These are phyloP conservation scores for Camponotus pennsylvanicus DNA, from an alignment of 1,140 invertebrate species.

Conservation along the genomic window DNA sequence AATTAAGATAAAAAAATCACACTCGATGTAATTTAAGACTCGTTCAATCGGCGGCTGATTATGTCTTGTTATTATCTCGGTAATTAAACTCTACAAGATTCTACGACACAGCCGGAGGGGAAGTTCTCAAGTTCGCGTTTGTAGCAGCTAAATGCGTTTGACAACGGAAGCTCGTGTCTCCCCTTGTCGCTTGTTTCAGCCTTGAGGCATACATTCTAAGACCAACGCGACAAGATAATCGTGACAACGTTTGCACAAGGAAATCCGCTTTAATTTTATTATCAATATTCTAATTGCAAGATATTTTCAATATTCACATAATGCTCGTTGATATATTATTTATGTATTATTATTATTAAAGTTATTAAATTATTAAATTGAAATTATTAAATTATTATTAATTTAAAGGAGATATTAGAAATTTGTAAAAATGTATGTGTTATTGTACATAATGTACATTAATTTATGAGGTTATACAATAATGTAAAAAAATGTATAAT, in stretches of 20 bases:
- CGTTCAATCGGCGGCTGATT: constrained; percentile 74
- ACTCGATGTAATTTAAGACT: constrained; percentile 1
- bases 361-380: too few relatives aligned
- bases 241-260: constrained; percentile 31
- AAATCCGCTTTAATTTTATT: constrained; percentile 56
- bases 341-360: not conserved
- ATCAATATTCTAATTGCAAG: not conserved
- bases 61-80: constrained; percentile 78
- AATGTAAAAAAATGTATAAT: not conserved
- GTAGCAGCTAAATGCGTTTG: constrained; percentile 86
- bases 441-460: too few relatives aligned
- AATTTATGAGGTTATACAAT: not conserved
- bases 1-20: constrained; percentile 46
- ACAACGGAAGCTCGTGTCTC: constrained; percentile 84
- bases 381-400: not conserved
- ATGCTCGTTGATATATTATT: too few relatives aligned
- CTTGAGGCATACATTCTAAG: constrained; percentile 69
- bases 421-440: not conserved
- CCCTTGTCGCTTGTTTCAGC: constrained; percentile 78
- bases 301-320: not conserved
- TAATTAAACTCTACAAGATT: constrained; percentile 84
- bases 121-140: constrained; percentile 83
- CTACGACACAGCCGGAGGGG: constrained; percentile 81
- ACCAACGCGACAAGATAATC: constrained; percentile 62
- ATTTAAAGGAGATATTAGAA: not conserved